Percentiles rank a stretch among this genome's conserved stretches.
Evolutionary conservation across 2,113 vertebrate species (phyloP).

Genomic region (Callocephalon fimbriatum): DNA sequence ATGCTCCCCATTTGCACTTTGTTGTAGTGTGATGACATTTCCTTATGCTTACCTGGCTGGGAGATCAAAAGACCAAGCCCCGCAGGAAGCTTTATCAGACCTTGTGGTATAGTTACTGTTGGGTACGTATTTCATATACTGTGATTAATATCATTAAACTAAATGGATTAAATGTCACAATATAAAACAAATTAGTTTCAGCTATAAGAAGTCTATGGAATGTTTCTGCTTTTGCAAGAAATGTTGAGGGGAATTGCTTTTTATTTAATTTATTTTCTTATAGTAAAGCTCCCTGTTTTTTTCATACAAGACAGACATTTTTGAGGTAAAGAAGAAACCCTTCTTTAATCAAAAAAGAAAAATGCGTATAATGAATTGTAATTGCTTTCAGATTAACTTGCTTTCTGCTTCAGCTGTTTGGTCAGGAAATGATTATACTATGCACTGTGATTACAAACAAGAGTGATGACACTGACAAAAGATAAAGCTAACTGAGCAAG

Average conservation of each 20-base stretch:
- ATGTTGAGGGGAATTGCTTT: neutral
- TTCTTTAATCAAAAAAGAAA: neutral
- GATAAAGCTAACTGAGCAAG: neutral
- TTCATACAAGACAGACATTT: neutral
- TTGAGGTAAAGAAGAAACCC: neutral
- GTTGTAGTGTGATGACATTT: neutral
- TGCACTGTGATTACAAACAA: neutral
- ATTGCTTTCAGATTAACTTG: neutral
- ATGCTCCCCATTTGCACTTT: neutral
- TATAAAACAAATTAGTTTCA: neutral
- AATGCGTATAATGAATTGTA: neutral
- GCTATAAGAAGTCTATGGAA: neutral
- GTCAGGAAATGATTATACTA: neutral
- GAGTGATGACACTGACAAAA: neutral
- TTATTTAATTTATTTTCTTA: neutral
- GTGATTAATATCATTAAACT: neutral
- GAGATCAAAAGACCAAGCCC: neutral
- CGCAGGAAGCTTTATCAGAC: neutral
- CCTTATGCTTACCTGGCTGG: neutral
- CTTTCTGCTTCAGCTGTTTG: neutral
- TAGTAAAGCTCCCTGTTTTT: neutral
- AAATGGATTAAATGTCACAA: neutral
- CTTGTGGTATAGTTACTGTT: neutral
- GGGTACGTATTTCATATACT: accelerated
- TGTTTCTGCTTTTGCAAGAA: neutral